phyloP scores from a whole-genome alignment of 2,797 vertebrate genomes.

The Pyrocephalus nanus region DNA sequence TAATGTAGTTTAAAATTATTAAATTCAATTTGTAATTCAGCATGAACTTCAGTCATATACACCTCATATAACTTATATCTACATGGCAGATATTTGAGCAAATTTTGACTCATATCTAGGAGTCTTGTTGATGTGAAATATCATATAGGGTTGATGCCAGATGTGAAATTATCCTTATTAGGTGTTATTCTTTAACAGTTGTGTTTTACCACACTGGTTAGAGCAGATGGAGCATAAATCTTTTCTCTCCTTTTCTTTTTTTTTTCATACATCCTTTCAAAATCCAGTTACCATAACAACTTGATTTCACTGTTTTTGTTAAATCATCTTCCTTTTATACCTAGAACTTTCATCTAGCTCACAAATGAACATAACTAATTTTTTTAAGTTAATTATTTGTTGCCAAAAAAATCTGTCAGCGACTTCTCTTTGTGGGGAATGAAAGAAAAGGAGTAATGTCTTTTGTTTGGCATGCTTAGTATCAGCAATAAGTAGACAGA shows the following conservation, averaged over 20 bases:
- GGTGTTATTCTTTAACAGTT: constrained; percentile 53
- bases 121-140: constrained; percentile 65
- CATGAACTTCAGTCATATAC: neutral
- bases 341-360: constrained; percentile 29
- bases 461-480: constrained; percentile 32
- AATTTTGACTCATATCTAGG: constrained; percentile 46
- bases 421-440: neutral
- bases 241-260: neutral
- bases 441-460: neutral
- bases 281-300: constrained; percentile 72
- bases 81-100: constrained; percentile 10
- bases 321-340: constrained; percentile 47
- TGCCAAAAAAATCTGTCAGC: neutral
- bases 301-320: constrained; percentile 45
- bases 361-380: neutral
- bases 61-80: neutral
- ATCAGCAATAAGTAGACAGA: constrained; percentile 37
- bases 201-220: constrained; percentile 65
- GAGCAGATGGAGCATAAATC: constrained; percentile 60
- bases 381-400: constrained; percentile 21
- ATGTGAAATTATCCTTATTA: constrained; percentile 72
- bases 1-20: constrained; percentile 14
- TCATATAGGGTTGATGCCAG: constrained; percentile 47
- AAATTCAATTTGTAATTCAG: constrained; percentile 7
- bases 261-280: constrained; percentile 30